phyloP scores from a whole-genome alignment of 2,113 vertebrate species.

The Sturnus vulgaris region DNA sequence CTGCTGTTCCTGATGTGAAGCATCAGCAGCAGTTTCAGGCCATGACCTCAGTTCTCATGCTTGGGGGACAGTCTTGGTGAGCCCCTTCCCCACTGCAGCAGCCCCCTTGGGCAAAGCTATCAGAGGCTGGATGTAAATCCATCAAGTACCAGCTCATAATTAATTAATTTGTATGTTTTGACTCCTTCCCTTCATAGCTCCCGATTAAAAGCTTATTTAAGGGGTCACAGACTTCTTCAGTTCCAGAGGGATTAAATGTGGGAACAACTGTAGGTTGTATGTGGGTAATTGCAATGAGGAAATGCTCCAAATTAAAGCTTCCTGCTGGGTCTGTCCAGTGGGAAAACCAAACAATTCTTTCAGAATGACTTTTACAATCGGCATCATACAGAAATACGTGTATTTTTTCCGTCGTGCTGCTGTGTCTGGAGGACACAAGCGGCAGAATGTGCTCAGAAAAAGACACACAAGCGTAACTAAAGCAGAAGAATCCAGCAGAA shows the following conservation, averaged over 20 bases:
- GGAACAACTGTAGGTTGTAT: background rate
- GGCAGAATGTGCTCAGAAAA: background rate
- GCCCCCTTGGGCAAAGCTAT: background rate
- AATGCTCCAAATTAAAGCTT: background rate
- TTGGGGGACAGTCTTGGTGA: background rate
- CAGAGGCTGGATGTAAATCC: background rate
- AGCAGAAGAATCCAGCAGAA: background rate
- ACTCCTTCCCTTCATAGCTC: background rate
- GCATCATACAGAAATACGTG: accelerated
- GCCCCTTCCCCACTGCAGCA: background rate
- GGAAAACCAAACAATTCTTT: background rate
- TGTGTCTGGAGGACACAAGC: background rate
- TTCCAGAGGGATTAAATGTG: background rate
- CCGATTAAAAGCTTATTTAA: background rate
- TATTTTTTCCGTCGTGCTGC: background rate
- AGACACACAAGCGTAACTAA: background rate
- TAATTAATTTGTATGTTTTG: background rate
- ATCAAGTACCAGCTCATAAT: background rate
- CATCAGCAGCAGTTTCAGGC: background rate
- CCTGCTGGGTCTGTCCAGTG: background rate
- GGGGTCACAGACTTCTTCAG: background rate
- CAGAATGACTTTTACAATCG: background rate
- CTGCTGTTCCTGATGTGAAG: background rate
- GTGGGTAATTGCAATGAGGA: background rate
- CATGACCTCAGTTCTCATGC: background rate